Evolutionary conservation across 2,113 vertebrate genomes (phyloP).

Genomic region (Choloepus hoffmanni): DNA sequence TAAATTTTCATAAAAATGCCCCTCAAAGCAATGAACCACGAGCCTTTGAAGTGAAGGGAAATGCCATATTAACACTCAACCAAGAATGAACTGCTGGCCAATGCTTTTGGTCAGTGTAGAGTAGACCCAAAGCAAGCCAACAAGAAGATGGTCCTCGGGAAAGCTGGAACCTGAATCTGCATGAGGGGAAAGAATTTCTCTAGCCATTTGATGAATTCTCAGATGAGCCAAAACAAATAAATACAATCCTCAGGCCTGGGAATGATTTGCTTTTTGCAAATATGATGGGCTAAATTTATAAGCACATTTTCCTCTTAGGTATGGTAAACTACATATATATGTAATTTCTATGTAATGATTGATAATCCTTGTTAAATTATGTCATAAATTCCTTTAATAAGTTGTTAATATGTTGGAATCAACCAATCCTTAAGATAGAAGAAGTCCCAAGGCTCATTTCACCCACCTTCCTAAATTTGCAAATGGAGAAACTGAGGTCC

Average conservation of each 20-base stretch:
- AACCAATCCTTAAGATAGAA: background rate
- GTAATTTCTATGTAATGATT: background rate
- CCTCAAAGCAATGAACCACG: background rate
- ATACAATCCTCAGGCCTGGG: background rate
- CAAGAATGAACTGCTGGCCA: background rate
- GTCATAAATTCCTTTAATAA: background rate
- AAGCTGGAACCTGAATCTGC: background rate
- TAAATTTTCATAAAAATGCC: constrained; percentile 5
- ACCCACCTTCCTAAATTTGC: constrained; percentile 7
- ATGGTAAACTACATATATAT: no score
- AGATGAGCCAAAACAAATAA: constrained; percentile 27
- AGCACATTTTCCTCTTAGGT: constrained; percentile 9
- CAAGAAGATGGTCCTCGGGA: no score
- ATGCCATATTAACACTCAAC: background rate
- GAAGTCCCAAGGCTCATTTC: background rate
- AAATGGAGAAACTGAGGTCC: background rate
- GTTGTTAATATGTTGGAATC: background rate
- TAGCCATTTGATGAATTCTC: background rate
- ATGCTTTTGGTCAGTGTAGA: fast-evolving
- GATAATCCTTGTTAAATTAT: background rate
- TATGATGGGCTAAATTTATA: background rate
- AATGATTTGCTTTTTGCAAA: constrained; percentile 41
- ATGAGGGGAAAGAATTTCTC: background rate
- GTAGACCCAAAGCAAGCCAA: background rate
- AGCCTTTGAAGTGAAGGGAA: background rate